Conservation (phyloP, 2,797 vertebrate genomes). For the Carapus acus region DNA sequence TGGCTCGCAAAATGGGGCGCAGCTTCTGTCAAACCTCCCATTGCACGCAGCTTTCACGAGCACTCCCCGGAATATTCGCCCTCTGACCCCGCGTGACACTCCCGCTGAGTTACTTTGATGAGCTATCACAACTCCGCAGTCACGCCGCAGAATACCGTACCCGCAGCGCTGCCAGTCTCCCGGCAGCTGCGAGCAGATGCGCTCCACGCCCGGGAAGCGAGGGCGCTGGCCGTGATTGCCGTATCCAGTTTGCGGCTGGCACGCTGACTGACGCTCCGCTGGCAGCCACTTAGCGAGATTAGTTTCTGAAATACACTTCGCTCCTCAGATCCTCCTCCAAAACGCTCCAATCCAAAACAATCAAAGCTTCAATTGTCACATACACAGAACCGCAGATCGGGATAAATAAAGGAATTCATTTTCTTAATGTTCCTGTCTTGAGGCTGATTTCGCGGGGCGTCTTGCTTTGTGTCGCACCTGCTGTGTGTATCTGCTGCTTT, state of each 20-base stretch:
- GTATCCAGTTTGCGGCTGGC: slow-evolving; percentile 26
- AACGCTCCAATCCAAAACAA: no score
- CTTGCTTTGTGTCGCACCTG: no score
- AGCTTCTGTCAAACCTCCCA: no score
- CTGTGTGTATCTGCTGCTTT: no score
- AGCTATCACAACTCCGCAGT: neutral
- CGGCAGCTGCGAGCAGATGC: slow-evolving; percentile 15
- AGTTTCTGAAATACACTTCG: slow-evolving; percentile 8
- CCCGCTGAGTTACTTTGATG: neutral
- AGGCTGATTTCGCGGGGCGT: no score
- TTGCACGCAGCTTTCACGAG: slow-evolving; percentile 4
- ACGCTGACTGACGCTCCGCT: slow-evolving; percentile 30
- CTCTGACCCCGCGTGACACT: neutral
- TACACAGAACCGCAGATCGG: no score
- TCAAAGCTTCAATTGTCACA: no score
- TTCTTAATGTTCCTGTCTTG: no score
- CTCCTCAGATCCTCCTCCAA: slow-evolving; percentile 32
- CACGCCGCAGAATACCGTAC: no score
- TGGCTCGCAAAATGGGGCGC: no score
- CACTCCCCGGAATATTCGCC: neutral
- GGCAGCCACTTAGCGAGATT: slow-evolving; percentile 27
- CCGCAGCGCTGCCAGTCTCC: no score
- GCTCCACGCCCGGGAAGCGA: slow-evolving; percentile 24
- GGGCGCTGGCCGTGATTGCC: slow-evolving; percentile 14
- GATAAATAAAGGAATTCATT: no score